These are phyloP conservation scores for Periophthalmus modestus DNA, from an alignment of 2,113 vertebrate species.

Conservation along the genomic window DNA sequence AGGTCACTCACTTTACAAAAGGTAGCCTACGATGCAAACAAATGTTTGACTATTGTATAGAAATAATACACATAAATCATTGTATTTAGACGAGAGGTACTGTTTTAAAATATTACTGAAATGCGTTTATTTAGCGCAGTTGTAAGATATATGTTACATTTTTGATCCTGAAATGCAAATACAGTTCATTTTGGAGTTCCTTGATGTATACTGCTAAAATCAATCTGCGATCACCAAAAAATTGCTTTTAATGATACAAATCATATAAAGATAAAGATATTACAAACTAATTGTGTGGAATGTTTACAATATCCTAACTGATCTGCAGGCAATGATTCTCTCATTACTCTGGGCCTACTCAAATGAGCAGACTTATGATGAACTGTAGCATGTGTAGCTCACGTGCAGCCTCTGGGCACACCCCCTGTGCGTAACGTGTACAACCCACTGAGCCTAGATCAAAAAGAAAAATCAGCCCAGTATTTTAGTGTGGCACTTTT, in stretches of 20 bases:
- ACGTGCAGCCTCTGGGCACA: conserved; percentile 41
- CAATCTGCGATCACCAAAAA: neutral
- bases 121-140: neutral
- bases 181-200: neutral
- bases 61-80: neutral
- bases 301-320: neutral
- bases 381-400: no score
- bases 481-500: conserved; percentile 3
- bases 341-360: neutral
- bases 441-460: conserved; percentile 25
- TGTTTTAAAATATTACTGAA: neutral
- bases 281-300: neutral
- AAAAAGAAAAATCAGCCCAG: neutral
- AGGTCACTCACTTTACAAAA: neutral
- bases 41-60: neutral
- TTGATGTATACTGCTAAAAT: neutral
- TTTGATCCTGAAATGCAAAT: neutral
- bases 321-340: neutral
- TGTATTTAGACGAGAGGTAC: neutral
- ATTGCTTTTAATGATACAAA: neutral
- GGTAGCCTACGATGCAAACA: no score
- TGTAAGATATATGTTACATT: neutral
- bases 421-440: conserved; percentile 63
- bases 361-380: conserved; percentile 5
- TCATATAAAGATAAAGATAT: neutral